Conservation (phyloP, 1,140 invertebrate species). For the Bombus superbus region DNA sequence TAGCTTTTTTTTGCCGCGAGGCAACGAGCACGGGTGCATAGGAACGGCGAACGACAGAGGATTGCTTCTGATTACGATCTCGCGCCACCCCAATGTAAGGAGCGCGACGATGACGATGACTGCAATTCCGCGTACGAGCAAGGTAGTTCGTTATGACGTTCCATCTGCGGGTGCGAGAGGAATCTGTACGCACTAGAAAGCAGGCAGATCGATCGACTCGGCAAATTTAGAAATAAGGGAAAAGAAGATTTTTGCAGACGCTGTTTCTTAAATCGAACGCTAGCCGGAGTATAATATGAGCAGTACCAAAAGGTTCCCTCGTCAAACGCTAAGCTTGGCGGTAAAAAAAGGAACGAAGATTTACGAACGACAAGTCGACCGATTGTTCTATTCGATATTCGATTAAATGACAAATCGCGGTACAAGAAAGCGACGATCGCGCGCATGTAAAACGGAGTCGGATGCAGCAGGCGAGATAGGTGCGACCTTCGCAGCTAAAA, state of each 20-base stretch:
- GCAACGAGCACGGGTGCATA: constrained; percentile 35
- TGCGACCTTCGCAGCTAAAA: background rate
- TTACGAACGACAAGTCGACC: no score
- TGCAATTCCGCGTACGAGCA: constrained; percentile 58
- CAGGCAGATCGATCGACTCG: no score
- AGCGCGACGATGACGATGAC: constrained; percentile 42
- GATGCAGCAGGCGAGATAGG: background rate
- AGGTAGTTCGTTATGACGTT: constrained; percentile 63
- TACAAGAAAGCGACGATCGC: no score
- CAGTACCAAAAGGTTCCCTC: no score
- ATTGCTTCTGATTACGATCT: constrained; percentile 72
- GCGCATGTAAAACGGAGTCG: background rate
- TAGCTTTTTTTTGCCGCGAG: constrained; percentile 19
- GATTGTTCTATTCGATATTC: no score
- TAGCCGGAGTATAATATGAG: no score
- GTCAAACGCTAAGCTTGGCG: no score
- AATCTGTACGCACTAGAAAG: no score
- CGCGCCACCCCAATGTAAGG: constrained; percentile 52
- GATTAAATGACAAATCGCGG: background rate
- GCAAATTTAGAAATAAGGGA: no score
- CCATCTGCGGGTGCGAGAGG: background rate
- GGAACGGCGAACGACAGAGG: constrained; percentile 56
- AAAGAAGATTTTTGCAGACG: no score
- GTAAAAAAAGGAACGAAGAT: no score
- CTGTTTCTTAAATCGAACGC: no score